Evolutionary conservation across 1,140 invertebrate species (phyloP), one percentile per base, ranked within the genome.

Genomic region (Drosophila gunungcola): DNA sequence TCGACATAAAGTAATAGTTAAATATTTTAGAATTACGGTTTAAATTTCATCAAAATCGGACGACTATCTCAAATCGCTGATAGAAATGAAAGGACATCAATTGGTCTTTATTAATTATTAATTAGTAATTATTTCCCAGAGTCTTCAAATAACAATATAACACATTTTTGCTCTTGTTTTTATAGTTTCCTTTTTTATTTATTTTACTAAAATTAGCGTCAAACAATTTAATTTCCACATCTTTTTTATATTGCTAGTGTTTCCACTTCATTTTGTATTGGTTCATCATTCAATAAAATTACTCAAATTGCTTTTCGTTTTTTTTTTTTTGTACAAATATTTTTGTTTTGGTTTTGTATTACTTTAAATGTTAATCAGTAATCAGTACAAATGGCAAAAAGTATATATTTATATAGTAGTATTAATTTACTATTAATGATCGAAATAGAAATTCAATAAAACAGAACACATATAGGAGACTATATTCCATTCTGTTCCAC

Each of bases 371-470:
- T 88, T 88, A 89, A 88, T 89, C 67, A 76, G 76, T 88, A 83
- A 89, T 88, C 83, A 89, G 84, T 88, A 89, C 84, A 88, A 88
- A 88, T 88, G 60, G 84, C 84, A 89, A 83, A 79, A 78, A 55
- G 70, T 80, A 51, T 70, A 61, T 77, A 62, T 64, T 48, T 53
- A 80, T 53, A 67, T 51, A 46, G 62, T 80, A 75, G 70, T 60
- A 84, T 84, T 75, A 79, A 62, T 64, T 73, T 61, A 58, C 70
- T 75, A 69, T 83, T 84, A 73, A 76, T 68, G 45, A 46, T 76
- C 72, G 45, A 77, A 76, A 73, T 48, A 51, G 45, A 77, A 76
- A 73, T 48, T 55, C 58, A 55, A 16, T 60, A 65, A 62, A 68
- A 46, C 34, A 60, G 48, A 62, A 52, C 41, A 61, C 39, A 49